Conservation (phyloP, 2,797 vertebrate genomes). For the Oreonectes daqikongensis region DNA sequence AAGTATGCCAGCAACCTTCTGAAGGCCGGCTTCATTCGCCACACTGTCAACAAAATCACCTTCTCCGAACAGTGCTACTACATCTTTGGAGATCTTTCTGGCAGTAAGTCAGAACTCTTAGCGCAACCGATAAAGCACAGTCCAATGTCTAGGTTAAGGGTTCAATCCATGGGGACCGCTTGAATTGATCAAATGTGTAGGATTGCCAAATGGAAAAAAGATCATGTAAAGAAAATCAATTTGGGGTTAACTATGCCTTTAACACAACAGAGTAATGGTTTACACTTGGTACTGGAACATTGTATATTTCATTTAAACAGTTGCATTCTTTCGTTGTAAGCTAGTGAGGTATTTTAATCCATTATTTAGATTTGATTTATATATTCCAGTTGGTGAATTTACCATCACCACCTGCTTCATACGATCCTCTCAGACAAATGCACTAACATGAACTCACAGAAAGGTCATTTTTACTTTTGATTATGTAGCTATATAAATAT, state of each 20-base stretch:
- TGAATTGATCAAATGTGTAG: neutral
- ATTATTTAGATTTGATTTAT: constrained; percentile 12
- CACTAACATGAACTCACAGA: neutral
- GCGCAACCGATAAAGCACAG: too few species aligned
- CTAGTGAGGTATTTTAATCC: neutral
- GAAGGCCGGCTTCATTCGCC: constrained; percentile 96
- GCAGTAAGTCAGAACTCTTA: too few species aligned
- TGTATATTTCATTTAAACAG: constrained; percentile 8
- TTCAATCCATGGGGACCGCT: neutral
- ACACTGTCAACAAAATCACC: constrained; percentile 99
- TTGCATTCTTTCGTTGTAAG: neutral
- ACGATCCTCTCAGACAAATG: neutral
- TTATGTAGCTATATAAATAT: constrained; percentile 30
- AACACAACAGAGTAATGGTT: neutral
- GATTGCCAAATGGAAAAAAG: neutral
- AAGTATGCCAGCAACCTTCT: constrained; percentile 98
- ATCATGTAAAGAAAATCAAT: neutral
- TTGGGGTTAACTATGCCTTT: neutral
- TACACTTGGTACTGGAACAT: neutral
- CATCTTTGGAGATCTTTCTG: constrained; percentile 96
- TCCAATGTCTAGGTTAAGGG: neutral
- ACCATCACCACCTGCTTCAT: neutral
- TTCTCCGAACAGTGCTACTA: constrained; percentile 99
- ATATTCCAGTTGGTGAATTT: constrained; percentile 13
- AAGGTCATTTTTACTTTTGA: constrained; percentile 10